Conservation (phyloP, 2,113 vertebrate genomes). For the Tetrax tetrax region DNA sequence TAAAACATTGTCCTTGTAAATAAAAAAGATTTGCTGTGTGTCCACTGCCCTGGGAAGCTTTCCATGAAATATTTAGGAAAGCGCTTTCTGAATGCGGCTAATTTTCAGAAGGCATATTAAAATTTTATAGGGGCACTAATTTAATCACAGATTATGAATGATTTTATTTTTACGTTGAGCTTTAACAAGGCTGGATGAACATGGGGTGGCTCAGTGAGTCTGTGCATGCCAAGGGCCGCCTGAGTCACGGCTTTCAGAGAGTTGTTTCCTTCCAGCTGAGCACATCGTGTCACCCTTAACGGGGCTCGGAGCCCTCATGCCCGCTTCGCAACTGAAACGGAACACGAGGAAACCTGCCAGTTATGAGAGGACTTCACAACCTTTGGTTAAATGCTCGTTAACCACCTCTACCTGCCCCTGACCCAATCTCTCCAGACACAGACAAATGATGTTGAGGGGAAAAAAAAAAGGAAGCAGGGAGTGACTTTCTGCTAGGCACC, state of each 20-base stretch:
- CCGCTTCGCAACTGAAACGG: not conserved
- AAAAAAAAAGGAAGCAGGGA: not conserved
- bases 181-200: slow-evolving; percentile 20
- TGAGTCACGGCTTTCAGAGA: not conserved
- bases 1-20: not conserved
- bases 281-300: not conserved
- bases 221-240: not conserved
- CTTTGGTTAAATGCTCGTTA: not conserved
- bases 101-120: slow-evolving; percentile 51
- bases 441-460: not conserved
- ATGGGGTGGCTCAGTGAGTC: not conserved
- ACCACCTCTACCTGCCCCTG: not conserved
- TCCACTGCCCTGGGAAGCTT: not conserved
- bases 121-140: slow-evolving; percentile 52
- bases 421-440: not conserved
- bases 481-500: not conserved
- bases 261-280: not conserved
- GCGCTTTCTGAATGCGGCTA: not conserved
- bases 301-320: not conserved
- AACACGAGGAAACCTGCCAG: not conserved
- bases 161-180: slow-evolving; percentile 7
- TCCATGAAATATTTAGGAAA: slow-evolving; percentile 57
- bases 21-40: not conserved
- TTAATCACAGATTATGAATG: slow-evolving; percentile 5
- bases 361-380: not conserved